These are phyloP conservation scores for Sapayoa aenigma DNA, from an alignment of 2,113 vertebrate genomes.

Conservation along the genomic window DNA sequence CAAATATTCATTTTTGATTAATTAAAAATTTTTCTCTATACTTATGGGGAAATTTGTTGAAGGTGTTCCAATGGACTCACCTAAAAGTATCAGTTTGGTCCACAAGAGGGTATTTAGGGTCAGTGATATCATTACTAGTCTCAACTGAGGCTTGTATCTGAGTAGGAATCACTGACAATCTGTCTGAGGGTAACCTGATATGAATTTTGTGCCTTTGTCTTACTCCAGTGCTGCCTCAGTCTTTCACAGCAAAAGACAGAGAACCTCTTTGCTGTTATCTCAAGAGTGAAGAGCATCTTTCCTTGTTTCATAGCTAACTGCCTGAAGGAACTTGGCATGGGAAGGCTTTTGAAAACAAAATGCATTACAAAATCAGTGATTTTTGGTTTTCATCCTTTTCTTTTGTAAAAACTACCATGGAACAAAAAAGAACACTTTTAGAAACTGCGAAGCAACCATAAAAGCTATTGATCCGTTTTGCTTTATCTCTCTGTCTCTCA, in stretches of 20 bases:
- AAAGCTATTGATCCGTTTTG: neutral
- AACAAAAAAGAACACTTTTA: neutral
- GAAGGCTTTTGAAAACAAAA: neutral
- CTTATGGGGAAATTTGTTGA: neutral
- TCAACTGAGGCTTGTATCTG: neutral
- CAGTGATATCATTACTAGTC: neutral
- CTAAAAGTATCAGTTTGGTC: accelerated
- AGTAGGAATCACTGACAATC: neutral
- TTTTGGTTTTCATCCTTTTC: neutral
- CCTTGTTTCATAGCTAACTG: neutral
- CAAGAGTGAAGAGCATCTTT: neutral
- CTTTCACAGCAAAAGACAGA: neutral
- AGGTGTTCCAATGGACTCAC: neutral
- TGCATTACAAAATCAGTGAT: neutral
- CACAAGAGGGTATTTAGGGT: neutral
- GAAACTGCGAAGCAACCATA: accelerated
- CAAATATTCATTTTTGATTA: neutral
- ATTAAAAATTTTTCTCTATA: accelerated
- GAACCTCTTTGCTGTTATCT: neutral
- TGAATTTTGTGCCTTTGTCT: neutral
- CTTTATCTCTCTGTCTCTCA: neutral
- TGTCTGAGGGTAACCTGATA: neutral
- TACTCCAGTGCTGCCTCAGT: neutral
- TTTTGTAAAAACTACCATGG: neutral
- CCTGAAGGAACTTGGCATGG: neutral